Evolutionary conservation across 1,140 invertebrate genomes (phyloP).

Genomic region (Drosophila kohkoa): DNA sequence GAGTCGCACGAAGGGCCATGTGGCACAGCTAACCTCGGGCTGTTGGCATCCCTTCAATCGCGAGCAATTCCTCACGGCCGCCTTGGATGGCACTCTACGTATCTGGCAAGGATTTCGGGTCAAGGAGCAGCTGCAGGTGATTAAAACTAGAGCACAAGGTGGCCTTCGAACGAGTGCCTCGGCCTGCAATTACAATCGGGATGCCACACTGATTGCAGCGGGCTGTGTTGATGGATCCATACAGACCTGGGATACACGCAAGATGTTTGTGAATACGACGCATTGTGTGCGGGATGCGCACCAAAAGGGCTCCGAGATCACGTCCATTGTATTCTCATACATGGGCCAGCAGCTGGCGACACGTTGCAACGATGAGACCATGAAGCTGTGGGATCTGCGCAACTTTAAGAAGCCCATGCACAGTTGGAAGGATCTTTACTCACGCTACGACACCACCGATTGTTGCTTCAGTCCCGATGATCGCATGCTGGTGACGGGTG

Average conservation of each 20-base stretch:
- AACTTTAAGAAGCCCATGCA: slow-evolving; percentile 92
- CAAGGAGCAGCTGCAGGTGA: slow-evolving; percentile 91
- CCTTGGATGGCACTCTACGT: slow-evolving; percentile 96
- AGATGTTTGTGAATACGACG: slow-evolving; percentile 92
- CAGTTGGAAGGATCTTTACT: slow-evolving; percentile 90
- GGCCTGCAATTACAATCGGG: slow-evolving; percentile 92
- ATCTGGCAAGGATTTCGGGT: slow-evolving; percentile 94
- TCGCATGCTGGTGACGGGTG: slow-evolving; percentile 94
- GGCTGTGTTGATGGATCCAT: slow-evolving; percentile 98
- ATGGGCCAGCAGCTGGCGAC: slow-evolving; percentile 92
- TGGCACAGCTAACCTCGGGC: slow-evolving; percentile 95
- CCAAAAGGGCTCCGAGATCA: slow-evolving; percentile 92
- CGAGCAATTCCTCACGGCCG: slow-evolving; percentile 97
- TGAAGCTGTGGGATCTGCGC: slow-evolving; percentile 98
- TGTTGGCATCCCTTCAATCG: slow-evolving; percentile 97
- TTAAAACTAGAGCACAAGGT: slow-evolving; percentile 95
- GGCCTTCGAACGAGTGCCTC: slow-evolving; percentile 96
- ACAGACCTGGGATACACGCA: slow-evolving; percentile 98
- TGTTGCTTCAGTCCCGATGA: slow-evolving; percentile 94
- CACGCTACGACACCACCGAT: slow-evolving; percentile 96
- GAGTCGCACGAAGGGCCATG: slow-evolving; percentile 97
- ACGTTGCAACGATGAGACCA: slow-evolving; percentile 95
- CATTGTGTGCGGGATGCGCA: slow-evolving; percentile 93
- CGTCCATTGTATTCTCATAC: slow-evolving; percentile 95
- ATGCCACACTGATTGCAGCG: slow-evolving; percentile 95